These are phyloP conservation scores for Tragelaphus scriptus DNA, from an alignment of 2,113 vertebrate genomes.

Conservation along the genomic window DNA sequence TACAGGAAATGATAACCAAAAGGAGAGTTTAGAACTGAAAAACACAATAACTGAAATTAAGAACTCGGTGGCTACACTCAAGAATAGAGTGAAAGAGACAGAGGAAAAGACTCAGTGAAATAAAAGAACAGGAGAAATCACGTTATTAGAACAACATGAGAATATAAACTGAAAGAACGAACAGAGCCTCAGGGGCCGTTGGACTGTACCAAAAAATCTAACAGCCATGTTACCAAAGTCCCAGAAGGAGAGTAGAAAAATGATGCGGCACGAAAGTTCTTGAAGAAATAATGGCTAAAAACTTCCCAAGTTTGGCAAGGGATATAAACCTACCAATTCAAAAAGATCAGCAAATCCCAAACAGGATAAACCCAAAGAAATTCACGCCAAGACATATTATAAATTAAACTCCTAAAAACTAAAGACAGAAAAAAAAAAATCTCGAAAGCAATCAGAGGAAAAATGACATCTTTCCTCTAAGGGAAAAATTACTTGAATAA, in stretches of 20 bases:
- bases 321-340: neutral
- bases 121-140: neutral
- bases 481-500: neutral
- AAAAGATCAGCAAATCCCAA: neutral
- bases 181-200: neutral
- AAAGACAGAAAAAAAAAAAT: neutral
- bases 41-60: neutral
- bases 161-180: neutral
- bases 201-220: neutral
- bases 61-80: neutral
- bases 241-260: neutral
- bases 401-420: neutral
- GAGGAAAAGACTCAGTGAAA: neutral
- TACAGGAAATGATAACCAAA: neutral
- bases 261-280: neutral
- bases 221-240: neutral
- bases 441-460: neutral
- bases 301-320: neutral
- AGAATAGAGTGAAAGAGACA: neutral
- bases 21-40: neutral
- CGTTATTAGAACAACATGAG: neutral
- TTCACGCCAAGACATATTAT: neutral
- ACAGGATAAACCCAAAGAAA: constrained; percentile 8
- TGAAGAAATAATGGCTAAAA: neutral
- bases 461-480: neutral